These are phyloP conservation scores for Pristis pectinata DNA, from an alignment of 2,797 vertebrate species.

Conservation along the genomic window DNA sequence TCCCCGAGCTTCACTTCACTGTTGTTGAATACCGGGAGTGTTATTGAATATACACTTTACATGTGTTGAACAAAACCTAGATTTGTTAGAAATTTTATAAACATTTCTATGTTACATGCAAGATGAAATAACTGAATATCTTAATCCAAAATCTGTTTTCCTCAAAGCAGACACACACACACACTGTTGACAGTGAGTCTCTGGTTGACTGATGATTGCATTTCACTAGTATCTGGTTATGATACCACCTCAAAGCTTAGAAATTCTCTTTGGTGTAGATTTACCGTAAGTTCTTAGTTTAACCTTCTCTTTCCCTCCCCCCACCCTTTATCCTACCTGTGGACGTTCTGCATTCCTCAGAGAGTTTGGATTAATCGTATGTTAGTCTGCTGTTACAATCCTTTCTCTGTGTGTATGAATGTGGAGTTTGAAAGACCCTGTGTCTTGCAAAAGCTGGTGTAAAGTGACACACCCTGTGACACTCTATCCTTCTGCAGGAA, in stretches of 20 bases:
- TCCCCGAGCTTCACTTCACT: not conserved
- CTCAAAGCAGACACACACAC: not conserved
- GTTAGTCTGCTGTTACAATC: constrained; percentile 13
- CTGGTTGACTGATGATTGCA: not conserved
- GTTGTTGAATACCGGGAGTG: not conserved
- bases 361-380: not conserved
- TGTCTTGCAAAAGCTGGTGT: not conserved
- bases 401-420: not conserved
- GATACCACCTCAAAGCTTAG: not conserved
- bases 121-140: not conserved
- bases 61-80: not conserved
- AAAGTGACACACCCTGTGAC: constrained; percentile 8
- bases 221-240: not conserved
- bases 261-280: not conserved
- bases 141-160: not conserved
- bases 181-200: not conserved
- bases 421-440: constrained; percentile 6
- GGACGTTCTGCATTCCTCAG: constrained; percentile 27
- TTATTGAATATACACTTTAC: not conserved
- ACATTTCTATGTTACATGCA: not conserved
- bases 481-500: constrained; percentile 6
- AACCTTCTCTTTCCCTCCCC: not conserved
- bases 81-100: not conserved
- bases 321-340: constrained; percentile 13
- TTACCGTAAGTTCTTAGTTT: not conserved